phyloP scores from a whole-genome alignment of 2,797 vertebrate species.

The Mormyrops boulengeri region DNA sequence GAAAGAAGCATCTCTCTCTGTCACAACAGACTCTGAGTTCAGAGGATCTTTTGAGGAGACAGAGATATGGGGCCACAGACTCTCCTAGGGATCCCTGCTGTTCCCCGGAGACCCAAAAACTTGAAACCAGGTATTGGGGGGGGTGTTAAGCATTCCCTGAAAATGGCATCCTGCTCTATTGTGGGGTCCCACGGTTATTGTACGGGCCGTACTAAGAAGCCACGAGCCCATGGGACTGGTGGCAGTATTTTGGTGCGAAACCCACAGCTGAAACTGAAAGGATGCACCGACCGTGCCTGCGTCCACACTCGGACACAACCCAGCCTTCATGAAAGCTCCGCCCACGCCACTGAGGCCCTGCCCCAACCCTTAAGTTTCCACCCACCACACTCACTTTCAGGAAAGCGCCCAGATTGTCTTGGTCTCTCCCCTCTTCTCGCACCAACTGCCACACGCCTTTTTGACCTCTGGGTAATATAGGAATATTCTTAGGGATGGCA shows the following conservation, averaged over 20 bases:
- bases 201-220: background rate
- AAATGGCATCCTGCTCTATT: background rate
- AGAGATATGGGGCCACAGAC: background rate
- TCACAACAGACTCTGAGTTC: background rate
- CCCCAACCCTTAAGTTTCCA: background rate
- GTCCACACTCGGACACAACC: background rate
- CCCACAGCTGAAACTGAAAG: background rate
- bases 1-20: slow-evolving; percentile 4
- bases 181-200: background rate
- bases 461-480: background rate
- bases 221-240: background rate
- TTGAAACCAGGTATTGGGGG: background rate
- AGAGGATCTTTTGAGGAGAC: background rate
- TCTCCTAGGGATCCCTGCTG: background rate
- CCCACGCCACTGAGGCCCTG: background rate
- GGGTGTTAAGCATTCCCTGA: background rate
- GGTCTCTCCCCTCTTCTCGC: background rate
- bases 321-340: background rate
- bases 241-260: background rate
- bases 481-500: background rate
- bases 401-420: background rate
- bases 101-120: background rate
- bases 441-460: background rate
- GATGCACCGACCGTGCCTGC: background rate
- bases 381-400: background rate